A percentile compares a stretch with the other conserved stretches of the same genome.
Evolutionary conservation across 2,113 vertebrate species (phyloP).

Genomic region (Phylloscopus trochilus): DNA sequence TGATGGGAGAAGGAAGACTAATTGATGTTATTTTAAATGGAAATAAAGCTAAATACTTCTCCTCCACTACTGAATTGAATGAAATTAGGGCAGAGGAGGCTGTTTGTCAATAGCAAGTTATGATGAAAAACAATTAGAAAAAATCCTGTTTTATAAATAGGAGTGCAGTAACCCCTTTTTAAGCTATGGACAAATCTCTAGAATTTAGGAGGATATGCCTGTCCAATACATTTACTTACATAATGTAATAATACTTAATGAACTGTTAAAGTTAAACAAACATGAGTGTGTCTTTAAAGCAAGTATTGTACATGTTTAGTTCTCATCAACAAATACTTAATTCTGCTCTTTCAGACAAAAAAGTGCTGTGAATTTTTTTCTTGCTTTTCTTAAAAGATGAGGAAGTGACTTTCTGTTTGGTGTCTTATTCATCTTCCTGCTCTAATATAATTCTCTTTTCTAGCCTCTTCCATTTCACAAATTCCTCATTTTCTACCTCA

Average conservation of each 20-base stretch:
- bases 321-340: not conserved
- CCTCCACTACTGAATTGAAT: not conserved
- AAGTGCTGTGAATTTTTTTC: not conserved
- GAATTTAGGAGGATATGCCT: not conserved
- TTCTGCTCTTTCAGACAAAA: not conserved
- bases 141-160: not conserved
- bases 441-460: not conserved
- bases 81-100: not conserved
- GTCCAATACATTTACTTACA: not conserved
- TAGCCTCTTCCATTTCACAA: not conserved
- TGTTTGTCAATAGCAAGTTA: not conserved
- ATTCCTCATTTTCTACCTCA: accelerated
- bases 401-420: not conserved
- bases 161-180: not conserved
- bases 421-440: not conserved
- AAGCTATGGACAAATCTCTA: not conserved
- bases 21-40: not conserved
- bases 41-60: not conserved
- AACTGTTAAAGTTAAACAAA: not conserved
- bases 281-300: accelerated
- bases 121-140: not conserved
- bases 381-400: not conserved
- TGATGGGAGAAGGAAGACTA: not conserved
- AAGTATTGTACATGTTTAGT: not conserved
- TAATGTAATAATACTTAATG: not conserved